Evolutionary conservation across 2,888 invertebrate genomes (phyloP), one percentile per base, ranked within the genome.

Genomic region (Meiosimyza platycephala): DNA sequence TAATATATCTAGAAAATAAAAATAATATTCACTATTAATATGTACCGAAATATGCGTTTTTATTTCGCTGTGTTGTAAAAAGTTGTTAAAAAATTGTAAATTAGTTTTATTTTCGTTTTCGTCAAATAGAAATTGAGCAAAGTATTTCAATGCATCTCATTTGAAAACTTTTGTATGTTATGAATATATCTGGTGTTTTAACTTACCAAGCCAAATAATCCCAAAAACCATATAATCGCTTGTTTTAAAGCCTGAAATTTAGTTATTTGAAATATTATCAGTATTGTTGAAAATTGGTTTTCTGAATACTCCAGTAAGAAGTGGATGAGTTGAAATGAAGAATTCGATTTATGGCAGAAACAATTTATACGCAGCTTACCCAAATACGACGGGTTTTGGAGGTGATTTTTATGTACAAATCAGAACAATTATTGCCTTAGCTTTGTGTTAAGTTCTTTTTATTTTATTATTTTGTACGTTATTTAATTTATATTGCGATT

Each of bases 211-310:
- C 40, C 40, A 40, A 40, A 40, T 40, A 40, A 7, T 9, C 9
- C 40, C 40, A 40, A 40, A 40, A 40, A 40, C 40, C 40, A 40
- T 40, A 9, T 40, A 40, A 40, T 40, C 40, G 40, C 40, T 63
- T 72, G 63, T 71, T 64, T 75, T 72, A 76, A 68, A 12, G 69
- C 51, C 74, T 76, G 76, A 16, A 76, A 75, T 60, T 72, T 66
- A 62, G 62, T 7, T 4, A 7, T 71, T 66, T 60, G 63, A 63
- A 66, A 71, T 54, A 40, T 69, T 60, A 57, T 28, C 60, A 60
- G 6, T 59, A 40, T 60, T 33, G 3, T 57, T 33, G 16, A 18
- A 18, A 33, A 48, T 59, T 55, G 28, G 4, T 28, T 28, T 28
- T 28, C 28, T 28, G 28, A 33, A 22, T 11, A 16, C 15, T 13